Conservation (phyloP, 2,113 vertebrate species). For the Nipponia nippon region DNA sequence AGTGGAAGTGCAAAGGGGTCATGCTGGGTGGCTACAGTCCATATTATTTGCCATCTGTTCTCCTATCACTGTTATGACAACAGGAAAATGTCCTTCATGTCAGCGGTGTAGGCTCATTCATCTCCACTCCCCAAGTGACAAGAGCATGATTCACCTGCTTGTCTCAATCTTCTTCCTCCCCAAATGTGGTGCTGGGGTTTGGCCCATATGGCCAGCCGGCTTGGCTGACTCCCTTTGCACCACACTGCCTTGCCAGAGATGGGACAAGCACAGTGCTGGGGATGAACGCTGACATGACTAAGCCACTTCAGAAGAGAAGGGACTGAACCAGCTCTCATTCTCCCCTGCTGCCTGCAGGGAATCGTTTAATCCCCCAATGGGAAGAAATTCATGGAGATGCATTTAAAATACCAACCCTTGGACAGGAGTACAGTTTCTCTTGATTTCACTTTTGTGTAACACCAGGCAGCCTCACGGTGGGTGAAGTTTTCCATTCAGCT, state of each 20-base stretch:
- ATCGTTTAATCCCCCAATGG: accelerated
- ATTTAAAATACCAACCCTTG: background rate
- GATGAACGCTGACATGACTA: background rate
- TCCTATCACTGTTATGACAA: background rate
- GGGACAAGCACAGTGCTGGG: background rate
- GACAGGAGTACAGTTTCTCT: background rate
- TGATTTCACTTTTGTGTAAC: background rate
- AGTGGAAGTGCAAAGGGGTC: background rate
- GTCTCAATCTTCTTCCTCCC: background rate
- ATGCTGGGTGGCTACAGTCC: background rate
- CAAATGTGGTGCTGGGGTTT: background rate
- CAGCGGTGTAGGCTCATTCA: background rate
- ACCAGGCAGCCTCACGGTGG: accelerated
- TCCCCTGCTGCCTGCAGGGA: background rate
- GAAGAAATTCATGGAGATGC: background rate
- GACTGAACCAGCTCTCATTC: background rate
- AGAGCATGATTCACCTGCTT: background rate
- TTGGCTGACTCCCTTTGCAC: background rate
- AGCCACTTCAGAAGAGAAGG: background rate
- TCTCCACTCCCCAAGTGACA: background rate
- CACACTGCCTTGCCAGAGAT: background rate
- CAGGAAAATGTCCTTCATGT: background rate
- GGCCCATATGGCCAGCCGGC: background rate
- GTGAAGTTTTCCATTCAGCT: background rate
- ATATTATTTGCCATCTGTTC: background rate